Evolutionary conservation across 2,888 invertebrate genomes (phyloP), one percentile per base, ranked within the genome.

Genomic region (Herminia tarsipennalis): DNA sequence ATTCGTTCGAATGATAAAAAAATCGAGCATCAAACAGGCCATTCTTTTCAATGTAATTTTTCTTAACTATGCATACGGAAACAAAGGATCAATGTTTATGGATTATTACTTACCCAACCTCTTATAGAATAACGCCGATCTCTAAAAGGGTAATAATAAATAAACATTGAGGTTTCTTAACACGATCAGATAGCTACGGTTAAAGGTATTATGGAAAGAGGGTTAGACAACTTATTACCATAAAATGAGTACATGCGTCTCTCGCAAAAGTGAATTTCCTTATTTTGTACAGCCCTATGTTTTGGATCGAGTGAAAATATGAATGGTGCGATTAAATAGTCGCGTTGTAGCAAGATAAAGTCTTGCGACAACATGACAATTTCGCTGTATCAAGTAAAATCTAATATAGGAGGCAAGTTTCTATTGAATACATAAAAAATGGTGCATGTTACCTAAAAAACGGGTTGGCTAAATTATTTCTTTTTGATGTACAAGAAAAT

Each of bases 181-280:
- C 47, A 30, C 33, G 39, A 51, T 55, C 44, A 47, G 42, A 43
- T 29, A 13, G 27, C 25, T 22, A 0, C 0, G 30, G 42, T 24
- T 51, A 27, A 29, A 40, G 32, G 25, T 16, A 37, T 37, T 38
- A 27, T 32, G 28, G 35, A 45, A 44, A 41, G 25, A 46, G 56
- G 56, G 64, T 56, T 43, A 48, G 38, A 49, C n/a, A 17, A 36
- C 27, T 50, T 53, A 66, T 68, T 66, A 61, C 43, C 57, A 58
- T 63, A 43, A 55, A 60, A 60, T 38, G 42, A 52, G 43, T 34
- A 34, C 41, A 52, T 33, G 37, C 27, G 8, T 30, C 12, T 20
- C 12, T n/a, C 2, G 22, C 20, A 16, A 42, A 28, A 43, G 40
- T 30, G 28, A 35, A 34, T 44, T 35, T 52, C 30, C 43, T 57